These are phyloP conservation scores for Acinonyx jubatus DNA, from an alignment of 2,113 vertebrate species.

Conservation along the genomic window DNA sequence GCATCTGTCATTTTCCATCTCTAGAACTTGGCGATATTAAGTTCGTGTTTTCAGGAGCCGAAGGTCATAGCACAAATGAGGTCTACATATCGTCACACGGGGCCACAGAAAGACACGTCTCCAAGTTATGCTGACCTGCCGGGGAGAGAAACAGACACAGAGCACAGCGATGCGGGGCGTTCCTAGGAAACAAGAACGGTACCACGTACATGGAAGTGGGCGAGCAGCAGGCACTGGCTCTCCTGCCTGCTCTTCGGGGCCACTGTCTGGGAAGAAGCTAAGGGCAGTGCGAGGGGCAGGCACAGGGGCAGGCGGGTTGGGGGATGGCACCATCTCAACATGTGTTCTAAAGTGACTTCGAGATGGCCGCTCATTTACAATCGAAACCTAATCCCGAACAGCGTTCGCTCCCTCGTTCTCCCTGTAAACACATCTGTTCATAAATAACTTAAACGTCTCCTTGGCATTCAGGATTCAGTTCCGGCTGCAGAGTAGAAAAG, in stretches of 20 bases:
- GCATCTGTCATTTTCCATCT: constrained; percentile 74
- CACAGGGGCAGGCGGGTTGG: constrained; percentile 26
- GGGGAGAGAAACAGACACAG: constrained; percentile 84
- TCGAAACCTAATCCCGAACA: constrained; percentile 85
- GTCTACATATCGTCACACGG: constrained; percentile 93
- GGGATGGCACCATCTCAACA: constrained; percentile 79
- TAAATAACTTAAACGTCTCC: constrained; percentile 89
- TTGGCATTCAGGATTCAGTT: constrained; percentile 86
- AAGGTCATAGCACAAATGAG: constrained; percentile 93
- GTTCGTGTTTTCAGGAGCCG: constrained; percentile 85
- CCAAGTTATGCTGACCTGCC: constrained; percentile 94
- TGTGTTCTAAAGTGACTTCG: constrained; percentile 82
- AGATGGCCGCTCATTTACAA: constrained; percentile 80
- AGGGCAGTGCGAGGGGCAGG: constrained; percentile 80
- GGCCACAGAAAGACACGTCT: constrained; percentile 94
- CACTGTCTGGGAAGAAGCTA: constrained; percentile 85
- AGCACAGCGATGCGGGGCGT: constrained; percentile 87
- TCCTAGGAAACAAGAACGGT: constrained; percentile 90
- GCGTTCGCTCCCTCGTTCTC: constrained; percentile 77
- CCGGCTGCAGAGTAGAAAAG: constrained; percentile 88
- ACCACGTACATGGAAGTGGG: constrained; percentile 92
- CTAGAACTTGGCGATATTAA: constrained; percentile 81
- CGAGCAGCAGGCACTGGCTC: constrained; percentile 81
- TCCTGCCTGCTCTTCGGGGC: constrained; percentile 85
- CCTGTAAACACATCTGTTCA: constrained; percentile 87